These are phyloP conservation scores for Nixonia krombeini DNA, from an alignment of 1,140 invertebrate genomes.

Conservation along the genomic window DNA sequence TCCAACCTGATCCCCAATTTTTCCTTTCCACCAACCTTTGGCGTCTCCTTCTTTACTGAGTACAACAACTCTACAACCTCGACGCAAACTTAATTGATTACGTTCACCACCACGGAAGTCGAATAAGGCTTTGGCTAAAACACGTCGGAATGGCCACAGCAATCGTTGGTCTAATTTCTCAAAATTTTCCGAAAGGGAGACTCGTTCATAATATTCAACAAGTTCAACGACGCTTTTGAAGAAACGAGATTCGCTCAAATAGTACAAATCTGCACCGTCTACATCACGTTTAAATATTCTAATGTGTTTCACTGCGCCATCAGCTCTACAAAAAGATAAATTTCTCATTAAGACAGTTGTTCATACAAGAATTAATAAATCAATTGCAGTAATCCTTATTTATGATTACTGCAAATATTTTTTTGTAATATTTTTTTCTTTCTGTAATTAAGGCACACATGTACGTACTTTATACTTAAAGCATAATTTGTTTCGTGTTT, in stretches of 20 bases:
- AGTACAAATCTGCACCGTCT: constrained; percentile 76
- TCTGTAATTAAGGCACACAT: too few species aligned
- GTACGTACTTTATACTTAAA: constrained; percentile 78
- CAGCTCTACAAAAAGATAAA: constrained; percentile 77
- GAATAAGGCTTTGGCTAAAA: constrained; percentile 82
- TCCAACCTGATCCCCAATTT: constrained; percentile 76
- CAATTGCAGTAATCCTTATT: too few species aligned
- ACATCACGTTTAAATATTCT: constrained; percentile 81
- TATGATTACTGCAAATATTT: too few species aligned
- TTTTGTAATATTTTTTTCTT: neutral
- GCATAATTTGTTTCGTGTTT: constrained; percentile 83
- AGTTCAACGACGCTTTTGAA: constrained; percentile 92
- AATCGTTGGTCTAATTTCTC: constrained; percentile 83
- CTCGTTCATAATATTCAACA: constrained; percentile 90
- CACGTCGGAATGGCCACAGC: constrained; percentile 82
- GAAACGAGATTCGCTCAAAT: constrained; percentile 89
- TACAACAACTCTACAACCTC: constrained; percentile 84
- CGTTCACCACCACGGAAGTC: constrained; percentile 82
- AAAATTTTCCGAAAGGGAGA: constrained; percentile 92
- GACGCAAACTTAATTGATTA: constrained; percentile 82
- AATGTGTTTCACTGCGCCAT: constrained; percentile 92
- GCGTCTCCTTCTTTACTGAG: constrained; percentile 83
- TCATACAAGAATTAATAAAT: too few species aligned
- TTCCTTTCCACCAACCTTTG: constrained; percentile 88
- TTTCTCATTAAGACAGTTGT: too few species aligned